Evolutionary conservation across 2,888 invertebrate species (phyloP), one percentile per base, ranked within the genome.

Genomic region (Platerodrilus igneus): DNA sequence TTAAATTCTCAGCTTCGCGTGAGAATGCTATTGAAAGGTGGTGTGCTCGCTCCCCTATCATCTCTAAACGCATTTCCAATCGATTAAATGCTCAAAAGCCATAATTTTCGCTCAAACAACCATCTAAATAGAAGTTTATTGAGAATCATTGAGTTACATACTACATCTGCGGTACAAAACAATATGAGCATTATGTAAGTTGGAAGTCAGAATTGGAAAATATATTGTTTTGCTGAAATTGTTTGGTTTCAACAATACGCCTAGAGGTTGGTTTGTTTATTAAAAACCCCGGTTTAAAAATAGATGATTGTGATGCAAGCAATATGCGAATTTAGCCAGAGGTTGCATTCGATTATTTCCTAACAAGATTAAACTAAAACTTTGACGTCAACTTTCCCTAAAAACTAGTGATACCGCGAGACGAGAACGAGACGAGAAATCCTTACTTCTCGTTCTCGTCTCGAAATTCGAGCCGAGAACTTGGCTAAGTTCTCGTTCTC

Each of bases 181-280:
- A 38, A 37, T n/a, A 25, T 20, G 16, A 26, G 19, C 30, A 20
- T 17, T 27, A 9, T 30, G 31, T 22, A 33, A 21, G 34, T 19
- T 18, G 21, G 23, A 41, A 31, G 23, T 28, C 19, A 17, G 27
- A 19, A 18, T 10, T 11, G 26, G 13, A 13, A 37, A 19, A 14
- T 27, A 28, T 9, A 33, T 43, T 38, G 32, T 39, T 39, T 44
- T 38, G 36, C 22, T 14, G 7, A 14, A 40, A 39, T 33, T 37
- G 57, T 57, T 57, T 57, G 59, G 51, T 52, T 52, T 52, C 58
- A 62, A 62, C 57, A 62, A 59, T 61, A 60, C 62, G 62, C 62
- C 62, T 58, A 61, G 58, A 53, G 62, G 60, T 45, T 50, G 60
- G 57, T 43, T 28, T 32, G 50, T n/a, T n/a, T n/a, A n/a, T n/a